A percentile compares a stretch with the other conserved stretches of the same genome.
These are phyloP conservation scores for Dipodomys ordii DNA, from an alignment of 2,113 vertebrate species.

Conservation along the genomic window DNA sequence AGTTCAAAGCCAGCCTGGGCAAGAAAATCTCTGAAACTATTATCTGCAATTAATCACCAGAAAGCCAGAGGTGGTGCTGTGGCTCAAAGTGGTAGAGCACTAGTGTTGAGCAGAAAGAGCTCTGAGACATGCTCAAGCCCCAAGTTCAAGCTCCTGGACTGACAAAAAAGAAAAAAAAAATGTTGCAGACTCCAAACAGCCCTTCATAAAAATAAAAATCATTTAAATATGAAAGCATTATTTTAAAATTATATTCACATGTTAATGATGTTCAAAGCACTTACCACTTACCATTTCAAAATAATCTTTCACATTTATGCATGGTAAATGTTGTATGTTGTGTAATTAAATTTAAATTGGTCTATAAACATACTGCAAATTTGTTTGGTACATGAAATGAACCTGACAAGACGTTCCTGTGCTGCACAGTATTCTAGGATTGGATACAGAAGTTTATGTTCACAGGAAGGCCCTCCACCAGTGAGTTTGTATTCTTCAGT, in stretches of 20 bases:
- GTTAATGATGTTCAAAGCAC: conserved; percentile 13
- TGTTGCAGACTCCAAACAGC: background rate
- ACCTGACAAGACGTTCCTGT: conserved; percentile 13
- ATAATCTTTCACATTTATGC: conserved; percentile 32
- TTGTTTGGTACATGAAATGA: conserved; percentile 55
- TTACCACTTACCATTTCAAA: conserved; percentile 53
- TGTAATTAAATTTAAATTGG: conserved; percentile 62
- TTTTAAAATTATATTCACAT: conserved; percentile 41
- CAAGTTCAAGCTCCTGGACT: no score
- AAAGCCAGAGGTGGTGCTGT: no score
- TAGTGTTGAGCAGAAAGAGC: no score
- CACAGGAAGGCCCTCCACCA: background rate
- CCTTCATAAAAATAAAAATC: background rate
- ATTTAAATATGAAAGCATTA: conserved; percentile 9
- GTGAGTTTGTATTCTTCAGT: conserved; percentile 59
- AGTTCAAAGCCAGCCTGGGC: no score
- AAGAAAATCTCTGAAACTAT: no score
- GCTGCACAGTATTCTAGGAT: conserved; percentile 3
- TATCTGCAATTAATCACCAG: no score
- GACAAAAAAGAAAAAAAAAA: background rate
- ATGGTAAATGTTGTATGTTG: conserved; percentile 41
- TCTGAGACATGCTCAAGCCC: no score
- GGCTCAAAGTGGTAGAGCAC: no score
- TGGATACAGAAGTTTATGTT: conserved; percentile 57
- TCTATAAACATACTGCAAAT: conserved; percentile 54